Percentiles rank a stretch among this genome's conserved stretches.
Evolutionary conservation across 2,888 invertebrate genomes (phyloP).

Genomic region (Drosophila mulleri): DNA sequence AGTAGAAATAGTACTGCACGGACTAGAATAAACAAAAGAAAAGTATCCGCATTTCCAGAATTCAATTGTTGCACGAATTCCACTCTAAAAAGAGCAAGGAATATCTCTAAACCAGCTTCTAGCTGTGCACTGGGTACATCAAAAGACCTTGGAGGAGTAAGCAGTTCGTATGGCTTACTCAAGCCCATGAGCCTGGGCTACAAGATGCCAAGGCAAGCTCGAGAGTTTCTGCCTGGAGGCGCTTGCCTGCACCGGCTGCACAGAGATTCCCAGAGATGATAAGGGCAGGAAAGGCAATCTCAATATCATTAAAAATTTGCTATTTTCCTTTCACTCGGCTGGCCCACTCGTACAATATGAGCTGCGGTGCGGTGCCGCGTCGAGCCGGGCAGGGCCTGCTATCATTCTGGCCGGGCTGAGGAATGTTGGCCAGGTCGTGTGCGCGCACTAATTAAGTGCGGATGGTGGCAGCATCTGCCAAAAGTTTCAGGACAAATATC

Average conservation of each 20-base stretch:
- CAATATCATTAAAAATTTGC: constrained; percentile 11
- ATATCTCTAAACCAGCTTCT: background rate
- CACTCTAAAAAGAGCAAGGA: background rate
- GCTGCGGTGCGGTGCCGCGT: background rate
- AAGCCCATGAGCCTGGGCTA: background rate
- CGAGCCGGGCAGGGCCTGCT: background rate
- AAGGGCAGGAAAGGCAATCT: background rate
- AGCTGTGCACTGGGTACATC: background rate
- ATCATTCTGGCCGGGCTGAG: background rate
- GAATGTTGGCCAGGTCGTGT: constrained; percentile 12
- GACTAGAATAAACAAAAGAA: background rate
- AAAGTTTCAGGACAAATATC: constrained; percentile 12
- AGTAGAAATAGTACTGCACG: no score
- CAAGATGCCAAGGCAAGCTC: background rate
- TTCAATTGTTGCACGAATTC: background rate
- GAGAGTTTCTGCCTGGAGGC: background rate
- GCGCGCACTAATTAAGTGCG: constrained; percentile 28
- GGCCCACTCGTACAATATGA: background rate
- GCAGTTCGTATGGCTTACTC: background rate
- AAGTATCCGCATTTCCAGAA: background rate
- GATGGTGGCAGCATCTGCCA: constrained; percentile 16
- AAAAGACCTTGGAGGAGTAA: background rate
- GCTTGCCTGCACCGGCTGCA: background rate
- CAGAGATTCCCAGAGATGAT: background rate
- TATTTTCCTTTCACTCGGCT: background rate